Evolutionary conservation across 2,113 vertebrate genomes (phyloP).

Genomic region (Rhynchomys soricoides): DNA sequence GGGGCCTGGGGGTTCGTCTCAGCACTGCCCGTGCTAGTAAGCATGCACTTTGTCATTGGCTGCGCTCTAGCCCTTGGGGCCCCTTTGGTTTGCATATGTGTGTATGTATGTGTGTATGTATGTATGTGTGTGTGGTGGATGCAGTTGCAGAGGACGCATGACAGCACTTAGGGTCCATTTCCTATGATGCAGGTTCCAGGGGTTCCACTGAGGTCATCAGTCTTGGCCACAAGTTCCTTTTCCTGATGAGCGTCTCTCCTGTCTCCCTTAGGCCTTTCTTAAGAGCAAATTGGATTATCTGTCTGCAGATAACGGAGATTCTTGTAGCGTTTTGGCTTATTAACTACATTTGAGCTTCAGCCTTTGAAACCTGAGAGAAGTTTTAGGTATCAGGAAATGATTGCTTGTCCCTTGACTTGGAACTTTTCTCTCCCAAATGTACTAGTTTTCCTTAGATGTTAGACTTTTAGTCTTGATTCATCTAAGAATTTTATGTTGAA

Average conservation of each 20-base stretch:
- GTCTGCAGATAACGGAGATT: background rate
- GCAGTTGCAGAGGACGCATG: background rate
- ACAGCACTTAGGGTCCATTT: background rate
- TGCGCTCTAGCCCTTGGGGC: background rate
- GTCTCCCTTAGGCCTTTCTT: background rate
- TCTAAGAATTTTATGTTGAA: constrained; percentile 7
- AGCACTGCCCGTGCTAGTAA: background rate
- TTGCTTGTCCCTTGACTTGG: background rate
- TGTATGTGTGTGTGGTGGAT: background rate
- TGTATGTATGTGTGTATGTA: too few species aligned
- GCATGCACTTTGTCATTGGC: background rate
- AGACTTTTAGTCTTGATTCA: constrained; percentile 21
- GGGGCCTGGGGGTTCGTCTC: background rate
- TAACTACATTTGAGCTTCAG: constrained; percentile 17
- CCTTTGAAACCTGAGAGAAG: constrained; percentile 40
- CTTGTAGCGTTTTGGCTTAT: constrained; percentile 28
- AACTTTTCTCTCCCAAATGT: constrained; percentile 57
- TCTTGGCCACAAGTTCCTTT: background rate
- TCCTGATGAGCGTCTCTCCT: background rate
- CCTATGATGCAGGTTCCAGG: background rate
- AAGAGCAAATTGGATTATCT: background rate
- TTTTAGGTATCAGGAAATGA: constrained; percentile 20
- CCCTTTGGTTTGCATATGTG: too few species aligned
- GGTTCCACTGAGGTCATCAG: too few species aligned
- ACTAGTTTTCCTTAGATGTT: constrained; percentile 42